phyloP scores from a whole-genome alignment of 2,113 vertebrate genomes.

The Azemiops feae region DNA sequence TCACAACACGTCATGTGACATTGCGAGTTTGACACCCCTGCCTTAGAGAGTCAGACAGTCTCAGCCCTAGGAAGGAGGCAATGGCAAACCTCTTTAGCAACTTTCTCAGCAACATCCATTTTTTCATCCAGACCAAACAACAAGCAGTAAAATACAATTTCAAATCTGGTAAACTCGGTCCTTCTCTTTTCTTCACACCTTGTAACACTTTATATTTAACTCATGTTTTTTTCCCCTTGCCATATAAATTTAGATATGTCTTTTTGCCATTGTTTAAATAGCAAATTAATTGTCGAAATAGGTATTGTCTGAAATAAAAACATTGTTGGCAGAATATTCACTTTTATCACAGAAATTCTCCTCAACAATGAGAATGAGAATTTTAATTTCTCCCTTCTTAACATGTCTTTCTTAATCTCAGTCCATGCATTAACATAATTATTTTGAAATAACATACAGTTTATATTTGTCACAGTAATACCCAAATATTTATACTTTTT shows the following conservation, averaged over 20 bases:
- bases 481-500: too few species aligned
- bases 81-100: neutral
- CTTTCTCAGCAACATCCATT: neutral
- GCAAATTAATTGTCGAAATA: neutral
- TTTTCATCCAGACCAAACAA: neutral
- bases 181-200: neutral
- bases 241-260: too few species aligned
- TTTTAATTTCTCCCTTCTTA: neutral
- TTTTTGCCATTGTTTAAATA: neutral
- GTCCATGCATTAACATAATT: neutral
- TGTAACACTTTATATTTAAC: neutral
- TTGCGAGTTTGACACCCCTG: too few species aligned
- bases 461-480: too few species aligned
- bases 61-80: neutral
- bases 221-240: neutral
- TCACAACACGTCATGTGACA: too few species aligned
- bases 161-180: neutral
- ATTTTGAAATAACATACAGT: too few species aligned
- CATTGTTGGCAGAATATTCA: neutral
- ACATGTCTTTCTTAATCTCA: too few species aligned
- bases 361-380: neutral
- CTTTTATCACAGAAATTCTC: neutral
- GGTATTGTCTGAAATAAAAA: neutral
- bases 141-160: neutral
- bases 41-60: neutral